Percentiles rank a stretch among this genome's conserved stretches.
These are phyloP conservation scores for Gymnarchus niloticus DNA, from an alignment of 2,113 vertebrate genomes.

Conservation along the genomic window DNA sequence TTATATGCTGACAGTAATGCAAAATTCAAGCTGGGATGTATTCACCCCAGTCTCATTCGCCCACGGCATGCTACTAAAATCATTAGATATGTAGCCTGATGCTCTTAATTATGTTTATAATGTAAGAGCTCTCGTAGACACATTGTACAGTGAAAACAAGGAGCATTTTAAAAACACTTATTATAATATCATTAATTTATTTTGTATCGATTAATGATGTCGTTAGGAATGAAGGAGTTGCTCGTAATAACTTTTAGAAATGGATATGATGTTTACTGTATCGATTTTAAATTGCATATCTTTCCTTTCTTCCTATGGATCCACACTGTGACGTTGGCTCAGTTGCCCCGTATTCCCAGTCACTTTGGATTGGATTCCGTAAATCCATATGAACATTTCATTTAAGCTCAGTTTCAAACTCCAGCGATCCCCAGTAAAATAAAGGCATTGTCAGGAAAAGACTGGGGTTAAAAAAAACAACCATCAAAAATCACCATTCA, in stretches of 20 bases:
- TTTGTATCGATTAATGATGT: neutral
- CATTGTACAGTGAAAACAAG: neutral
- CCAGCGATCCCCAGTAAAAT: neutral
- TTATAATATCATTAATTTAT: neutral
- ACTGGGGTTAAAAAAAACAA: neutral
- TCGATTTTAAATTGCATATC: neutral
- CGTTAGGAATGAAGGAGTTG: neutral
- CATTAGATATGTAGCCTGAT: neutral
- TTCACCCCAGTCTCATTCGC: neutral
- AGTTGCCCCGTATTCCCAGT: too few species aligned
- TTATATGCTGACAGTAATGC: neutral
- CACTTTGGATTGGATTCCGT: neutral
- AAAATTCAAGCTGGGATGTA: neutral
- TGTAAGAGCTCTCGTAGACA: neutral
- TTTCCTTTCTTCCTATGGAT: too few species aligned
- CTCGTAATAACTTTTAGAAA: neutral
- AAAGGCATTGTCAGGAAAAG: too few species aligned
- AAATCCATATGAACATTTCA: neutral
- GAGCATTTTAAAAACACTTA: neutral
- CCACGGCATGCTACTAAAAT: neutral
- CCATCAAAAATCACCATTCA: neutral
- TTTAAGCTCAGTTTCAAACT: neutral
- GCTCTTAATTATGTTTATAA: too few species aligned
- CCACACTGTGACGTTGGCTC: too few species aligned
- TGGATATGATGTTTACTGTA: too few species aligned